Percentiles rank a stretch among this genome's conserved stretches.
phyloP scores from a whole-genome alignment of 2,888 invertebrate genomes.

The Pristionchus arcanus region DNA sequence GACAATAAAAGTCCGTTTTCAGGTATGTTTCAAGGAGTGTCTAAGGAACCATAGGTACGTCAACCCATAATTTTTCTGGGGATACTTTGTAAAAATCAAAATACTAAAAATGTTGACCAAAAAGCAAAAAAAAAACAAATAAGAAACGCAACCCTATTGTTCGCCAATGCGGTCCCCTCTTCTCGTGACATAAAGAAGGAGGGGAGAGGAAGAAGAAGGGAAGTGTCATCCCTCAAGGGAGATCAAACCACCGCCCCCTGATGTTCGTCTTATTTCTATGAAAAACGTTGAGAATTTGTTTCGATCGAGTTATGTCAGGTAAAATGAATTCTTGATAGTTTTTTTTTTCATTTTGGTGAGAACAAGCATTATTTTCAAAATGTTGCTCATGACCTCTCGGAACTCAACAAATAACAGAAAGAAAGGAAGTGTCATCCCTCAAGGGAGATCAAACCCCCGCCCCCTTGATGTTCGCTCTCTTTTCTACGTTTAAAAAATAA shows the following conservation, averaged over 20 bases:
- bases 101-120: neutral
- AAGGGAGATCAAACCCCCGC: neutral
- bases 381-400: too few relatives aligned
- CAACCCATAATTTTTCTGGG: neutral
- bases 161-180: neutral
- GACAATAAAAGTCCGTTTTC: neutral
- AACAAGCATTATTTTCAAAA: too few relatives aligned
- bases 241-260: slow-evolving; percentile 20
- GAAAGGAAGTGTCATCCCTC: neutral
- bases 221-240: slow-evolving; percentile 41
- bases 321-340: too few relatives aligned
- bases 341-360: too few relatives aligned
- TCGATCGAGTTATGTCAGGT: too few relatives aligned
- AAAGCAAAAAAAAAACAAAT: neutral
- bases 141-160: neutral
- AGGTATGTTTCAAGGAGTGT: neutral
- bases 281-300: too few relatives aligned
- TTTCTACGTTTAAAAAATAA: neutral
- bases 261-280: neutral
- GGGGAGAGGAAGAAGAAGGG: neutral
- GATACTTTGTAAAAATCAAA: neutral
- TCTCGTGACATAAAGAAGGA: slow-evolving; percentile 7
- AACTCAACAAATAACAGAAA: too few relatives aligned
- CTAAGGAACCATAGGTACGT: neutral
- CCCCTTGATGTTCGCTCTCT: neutral